A percentile compares a stretch with the other conserved stretches of the same genome.
These are phyloP conservation scores for Procambarus clarkii DNA, from an alignment of 1,140 invertebrate genomes.

Conservation along the genomic window DNA sequence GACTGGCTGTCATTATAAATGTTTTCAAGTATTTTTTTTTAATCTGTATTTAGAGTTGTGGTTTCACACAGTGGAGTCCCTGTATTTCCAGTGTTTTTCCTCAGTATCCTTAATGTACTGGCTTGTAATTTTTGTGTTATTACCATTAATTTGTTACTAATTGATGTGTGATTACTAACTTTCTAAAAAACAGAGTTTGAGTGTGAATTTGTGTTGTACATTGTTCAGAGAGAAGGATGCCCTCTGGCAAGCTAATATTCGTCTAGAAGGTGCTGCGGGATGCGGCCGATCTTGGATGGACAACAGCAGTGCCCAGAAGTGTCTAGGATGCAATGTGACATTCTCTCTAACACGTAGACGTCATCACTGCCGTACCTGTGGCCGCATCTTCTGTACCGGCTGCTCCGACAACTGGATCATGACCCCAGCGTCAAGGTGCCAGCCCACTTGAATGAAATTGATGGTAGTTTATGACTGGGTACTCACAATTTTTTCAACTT, in stretches of 20 bases:
- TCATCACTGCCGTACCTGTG: conserved; percentile 82
- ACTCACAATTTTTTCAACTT: too few species aligned
- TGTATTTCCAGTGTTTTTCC: too few species aligned
- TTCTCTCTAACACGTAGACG: conserved; percentile 79
- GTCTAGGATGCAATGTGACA: conserved; percentile 77
- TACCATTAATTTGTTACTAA: too few species aligned
- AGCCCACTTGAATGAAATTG: background rate
- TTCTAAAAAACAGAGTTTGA: background rate
- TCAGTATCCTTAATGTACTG: too few species aligned
- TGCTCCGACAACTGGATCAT: conserved; percentile 75
- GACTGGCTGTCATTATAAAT: too few species aligned
- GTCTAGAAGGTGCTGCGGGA: conserved; percentile 42
- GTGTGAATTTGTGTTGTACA: conserved; percentile 40
- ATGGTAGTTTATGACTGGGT: too few species aligned
- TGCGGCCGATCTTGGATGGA: conserved; percentile 75
- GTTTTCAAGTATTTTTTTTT: too few species aligned
- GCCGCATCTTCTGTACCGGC: conserved; percentile 81
- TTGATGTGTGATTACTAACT: background rate
- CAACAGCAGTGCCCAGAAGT: conserved; percentile 78
- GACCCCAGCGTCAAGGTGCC: conserved; percentile 49
- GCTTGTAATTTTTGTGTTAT: too few species aligned
- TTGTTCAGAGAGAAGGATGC: conserved; percentile 56
- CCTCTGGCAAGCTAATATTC: conserved; percentile 47
- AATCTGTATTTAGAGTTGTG: too few species aligned
- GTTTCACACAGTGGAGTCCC: too few species aligned